These are phyloP conservation scores for Phymanthus crucifer DNA, from an alignment of 92 coral and sea anemone genomes.

Conservation along the genomic window DNA sequence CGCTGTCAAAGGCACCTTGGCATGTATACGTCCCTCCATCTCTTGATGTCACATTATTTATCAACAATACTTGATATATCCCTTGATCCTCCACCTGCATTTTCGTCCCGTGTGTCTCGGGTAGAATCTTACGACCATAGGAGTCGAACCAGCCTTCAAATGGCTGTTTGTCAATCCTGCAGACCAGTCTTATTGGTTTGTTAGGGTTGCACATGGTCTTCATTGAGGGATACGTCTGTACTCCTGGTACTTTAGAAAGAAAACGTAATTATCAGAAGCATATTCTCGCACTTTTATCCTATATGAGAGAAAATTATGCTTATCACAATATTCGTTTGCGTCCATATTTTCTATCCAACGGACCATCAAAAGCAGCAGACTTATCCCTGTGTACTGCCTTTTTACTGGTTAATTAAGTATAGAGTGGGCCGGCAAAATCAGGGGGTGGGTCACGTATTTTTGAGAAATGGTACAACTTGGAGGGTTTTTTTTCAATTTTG, in stretches of 20 bases:
- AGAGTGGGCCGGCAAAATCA: too few species aligned
- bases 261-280: too few species aligned
- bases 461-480: too few species aligned
- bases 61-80: constrained; percentile 28
- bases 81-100: constrained; percentile 32
- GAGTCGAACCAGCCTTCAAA: constrained; percentile 48
- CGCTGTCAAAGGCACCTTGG: constrained; percentile 41
- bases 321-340: too few species aligned
- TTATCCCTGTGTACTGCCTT: too few species aligned
- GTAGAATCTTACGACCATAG: constrained; percentile 22
- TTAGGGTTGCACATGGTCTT: constrained; percentile 26
- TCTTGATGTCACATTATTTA: constrained; percentile 37
- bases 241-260: constrained; percentile 45
- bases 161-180: constrained; percentile 36
- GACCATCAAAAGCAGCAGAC: too few species aligned
- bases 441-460: too few species aligned
- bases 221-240: constrained; percentile 14
- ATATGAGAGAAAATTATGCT: too few species aligned
- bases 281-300: too few species aligned
- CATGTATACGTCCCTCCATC: constrained; percentile 48
- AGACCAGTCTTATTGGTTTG: constrained; percentile 23
- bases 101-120: constrained; percentile 18
- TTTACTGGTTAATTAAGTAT: too few species aligned
- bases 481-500: too few species aligned
- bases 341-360: too few species aligned